Evolutionary conservation across 2,888 invertebrate genomes (phyloP).

Genomic region (Nowickia ferox): DNA sequence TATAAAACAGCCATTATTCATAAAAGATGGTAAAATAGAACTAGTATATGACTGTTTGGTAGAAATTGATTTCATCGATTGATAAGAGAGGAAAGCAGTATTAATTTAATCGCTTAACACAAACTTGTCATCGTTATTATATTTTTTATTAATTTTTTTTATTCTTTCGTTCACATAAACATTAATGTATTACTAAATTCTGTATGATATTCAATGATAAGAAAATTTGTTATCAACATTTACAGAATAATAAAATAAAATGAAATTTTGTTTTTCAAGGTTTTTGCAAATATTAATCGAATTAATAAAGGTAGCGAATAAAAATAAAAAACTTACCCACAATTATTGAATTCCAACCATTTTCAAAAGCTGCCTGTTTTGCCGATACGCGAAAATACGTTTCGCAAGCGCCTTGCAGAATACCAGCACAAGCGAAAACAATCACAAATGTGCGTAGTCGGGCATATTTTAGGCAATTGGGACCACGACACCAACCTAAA

Average conservation of each 20-base stretch:
- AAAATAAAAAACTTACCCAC: constrained; percentile 82
- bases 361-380: constrained; percentile 83
- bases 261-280: background rate
- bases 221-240: constrained; percentile 52
- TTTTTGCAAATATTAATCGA: background rate
- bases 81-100: constrained; percentile 17
- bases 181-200: constrained; percentile 11
- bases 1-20: constrained; percentile 33
- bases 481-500: constrained; percentile 83
- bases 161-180: constrained; percentile 1
- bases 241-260: constrained; percentile 33
- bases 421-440: constrained; percentile 81
- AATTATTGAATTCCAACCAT: constrained; percentile 82
- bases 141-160: background rate
- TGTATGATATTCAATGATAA: constrained; percentile 48
- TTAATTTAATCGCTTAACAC: constrained; percentile 1
- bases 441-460: constrained; percentile 83
- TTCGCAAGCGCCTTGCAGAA: constrained; percentile 83
- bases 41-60: constrained; percentile 41
- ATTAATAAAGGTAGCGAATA: constrained; percentile 16
- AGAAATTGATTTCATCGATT: constrained; percentile 42
- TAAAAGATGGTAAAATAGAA: constrained; percentile 7
- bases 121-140: background rate
- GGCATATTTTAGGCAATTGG: constrained; percentile 83
- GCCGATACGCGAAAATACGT: constrained; percentile 84